A percentile compares a stretch with the other conserved stretches of the same genome.
Conservation (phyloP, 2,797 vertebrate species). For the Yasuhikotakia modesta region DNA sequence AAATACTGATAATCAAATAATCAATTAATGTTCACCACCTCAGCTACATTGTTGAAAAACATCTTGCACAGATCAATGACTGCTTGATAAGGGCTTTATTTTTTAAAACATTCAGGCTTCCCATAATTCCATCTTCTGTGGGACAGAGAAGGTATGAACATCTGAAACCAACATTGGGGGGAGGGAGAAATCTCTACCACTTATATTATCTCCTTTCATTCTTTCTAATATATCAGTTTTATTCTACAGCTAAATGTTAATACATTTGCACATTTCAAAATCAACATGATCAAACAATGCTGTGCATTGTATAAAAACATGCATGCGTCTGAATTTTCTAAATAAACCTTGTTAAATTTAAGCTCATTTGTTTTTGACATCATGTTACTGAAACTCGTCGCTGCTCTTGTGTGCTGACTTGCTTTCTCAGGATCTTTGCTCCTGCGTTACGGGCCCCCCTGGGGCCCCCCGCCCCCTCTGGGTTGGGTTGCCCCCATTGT, state of each 20-base stretch:
- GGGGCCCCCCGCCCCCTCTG: slow-evolving; percentile 49
- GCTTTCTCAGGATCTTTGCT: slow-evolving; percentile 67
- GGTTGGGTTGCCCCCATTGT: slow-evolving; percentile 70
- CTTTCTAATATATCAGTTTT: not conserved
- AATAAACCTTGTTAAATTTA: not conserved
- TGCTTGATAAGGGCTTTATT: not conserved
- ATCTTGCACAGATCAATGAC: too few relatives aligned
- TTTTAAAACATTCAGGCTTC: not conserved
- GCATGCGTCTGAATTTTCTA: too few relatives aligned
- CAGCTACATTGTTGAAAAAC: too few relatives aligned
- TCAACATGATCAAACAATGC: not conserved
- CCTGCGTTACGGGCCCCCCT: slow-evolving; percentile 42
- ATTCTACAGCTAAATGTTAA: not conserved
- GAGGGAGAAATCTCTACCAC: not conserved
- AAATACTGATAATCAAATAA: too few relatives aligned
- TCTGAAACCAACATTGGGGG: not conserved
- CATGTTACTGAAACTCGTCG: slow-evolving; percentile 20
- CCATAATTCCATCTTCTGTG: not conserved
- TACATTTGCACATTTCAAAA: not conserved
- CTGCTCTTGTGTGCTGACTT: slow-evolving; percentile 47
- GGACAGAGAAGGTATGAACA: too few relatives aligned
- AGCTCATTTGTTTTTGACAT: not conserved
- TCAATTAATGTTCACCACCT: too few relatives aligned
- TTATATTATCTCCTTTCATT: not conserved
- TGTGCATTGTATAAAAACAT: not conserved